These are phyloP conservation scores for Drosophila azteca DNA, from an alignment of 1,140 invertebrate genomes.

Conservation along the genomic window DNA sequence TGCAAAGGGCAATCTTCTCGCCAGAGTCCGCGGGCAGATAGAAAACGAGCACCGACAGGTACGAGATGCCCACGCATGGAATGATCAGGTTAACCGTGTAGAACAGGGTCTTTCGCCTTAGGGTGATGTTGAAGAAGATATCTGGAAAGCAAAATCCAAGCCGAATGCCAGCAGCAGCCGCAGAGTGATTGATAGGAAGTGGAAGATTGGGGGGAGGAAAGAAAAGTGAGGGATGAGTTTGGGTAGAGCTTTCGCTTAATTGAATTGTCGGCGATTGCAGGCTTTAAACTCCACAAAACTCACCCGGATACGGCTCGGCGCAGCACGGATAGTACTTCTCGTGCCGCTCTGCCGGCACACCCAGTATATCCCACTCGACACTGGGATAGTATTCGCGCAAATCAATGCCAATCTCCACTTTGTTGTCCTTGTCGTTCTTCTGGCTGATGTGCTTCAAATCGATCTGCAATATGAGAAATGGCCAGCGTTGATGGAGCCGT, in stretches of 20 bases:
- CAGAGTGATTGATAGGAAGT: constrained; percentile 6
- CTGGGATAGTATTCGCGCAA: constrained; percentile 97
- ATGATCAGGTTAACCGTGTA: constrained; percentile 98
- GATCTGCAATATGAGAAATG: constrained; percentile 86
- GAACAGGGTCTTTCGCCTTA: constrained; percentile 96
- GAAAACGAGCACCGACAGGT: constrained; percentile 96
- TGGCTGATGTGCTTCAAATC: constrained; percentile 96
- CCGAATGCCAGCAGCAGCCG: constrained; percentile 62
- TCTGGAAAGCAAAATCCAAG: constrained; percentile 86
- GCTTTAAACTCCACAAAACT: constrained; percentile 77
- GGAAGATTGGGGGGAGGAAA: neutral
- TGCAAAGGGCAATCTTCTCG: constrained; percentile 99
- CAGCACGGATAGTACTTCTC: constrained; percentile 96
- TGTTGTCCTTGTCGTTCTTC: constrained; percentile 89
- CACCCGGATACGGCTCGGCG: constrained; percentile 93
- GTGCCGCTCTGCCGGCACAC: constrained; percentile 95
- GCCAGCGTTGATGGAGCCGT: constrained; percentile 48
- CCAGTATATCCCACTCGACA: constrained; percentile 98
- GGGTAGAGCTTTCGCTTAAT: constrained; percentile 76
- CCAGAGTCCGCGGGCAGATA: constrained; percentile 99
- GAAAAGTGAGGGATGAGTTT: constrained; percentile 63
- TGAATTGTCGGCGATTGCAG: constrained; percentile 51
- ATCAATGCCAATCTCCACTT: constrained; percentile 95
- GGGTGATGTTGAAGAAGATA: constrained; percentile 99
- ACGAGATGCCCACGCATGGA: constrained; percentile 96